Base-by-base conservation (phyloP, 2,113 vertebrate species). In the Podarcis muralis region DNA sequence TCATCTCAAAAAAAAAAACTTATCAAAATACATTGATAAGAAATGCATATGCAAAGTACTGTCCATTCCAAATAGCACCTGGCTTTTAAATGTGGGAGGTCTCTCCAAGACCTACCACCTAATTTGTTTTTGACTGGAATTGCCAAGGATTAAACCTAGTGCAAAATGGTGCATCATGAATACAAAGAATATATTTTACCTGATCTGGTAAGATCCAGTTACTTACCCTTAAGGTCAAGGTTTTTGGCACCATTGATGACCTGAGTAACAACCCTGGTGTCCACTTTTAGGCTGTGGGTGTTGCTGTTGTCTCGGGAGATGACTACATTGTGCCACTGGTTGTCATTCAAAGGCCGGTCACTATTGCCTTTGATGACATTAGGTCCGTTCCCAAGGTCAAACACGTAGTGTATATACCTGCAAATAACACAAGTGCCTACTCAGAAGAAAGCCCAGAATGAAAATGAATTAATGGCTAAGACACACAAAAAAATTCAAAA, bases 191-290 rank as follows among this genome's bases (percentile, higher is more conserved):
- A 59, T 23, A 43, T 15, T 25, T 20, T 43, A 13, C 32, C 25
- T 18, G 48, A 53, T 53, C 48, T 53, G 48, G 48, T 23, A 2
- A 18, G 72, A 72, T 13, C 48, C 68, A 88, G 81, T 71, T 35
- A 35, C 78, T 92, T 97, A 99, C 99, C 99, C 98, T 99, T 99
- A 87, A 99, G 97, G 95, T 99, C 99, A 90, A 99, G 98, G 93
- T 99, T 99, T 96, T 99, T 99, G 94, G 99, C 99, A 88, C 99
- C 99, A 5, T 99, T 99, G 96, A 99, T 99, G 90, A 98, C 98
- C 93, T 99, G 99, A 90, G 98, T 99, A 40, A 99, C 98, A 82
- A 98, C 94, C 84, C 97, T 98, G 1, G 98, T 97, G 7, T 99
- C 99, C 72, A 99, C 99, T 92, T 99, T 99, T 48, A 99, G 96